Conservation (phyloP, 2,888 invertebrate genomes). For the Plemyria rubiginata region DNA sequence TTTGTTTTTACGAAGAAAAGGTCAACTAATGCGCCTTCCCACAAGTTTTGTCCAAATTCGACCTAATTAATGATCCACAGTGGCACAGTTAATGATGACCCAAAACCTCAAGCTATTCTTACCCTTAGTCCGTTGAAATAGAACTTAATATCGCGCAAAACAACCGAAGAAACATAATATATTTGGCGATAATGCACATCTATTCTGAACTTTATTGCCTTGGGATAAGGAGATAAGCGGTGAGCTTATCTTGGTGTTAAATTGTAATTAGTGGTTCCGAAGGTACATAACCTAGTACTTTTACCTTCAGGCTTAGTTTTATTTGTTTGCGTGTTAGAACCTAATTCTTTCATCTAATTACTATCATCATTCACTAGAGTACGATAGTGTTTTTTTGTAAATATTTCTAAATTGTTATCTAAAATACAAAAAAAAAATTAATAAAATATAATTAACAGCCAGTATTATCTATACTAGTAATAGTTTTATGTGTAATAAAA, state of each 20-base stretch:
- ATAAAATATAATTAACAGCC: too few species aligned
- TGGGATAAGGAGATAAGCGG: constrained; percentile 23
- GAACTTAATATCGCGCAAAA: constrained; percentile 8
- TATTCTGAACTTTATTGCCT: constrained; percentile 28
- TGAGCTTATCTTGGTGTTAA: constrained; percentile 34
- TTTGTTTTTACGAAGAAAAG: constrained; percentile 38
- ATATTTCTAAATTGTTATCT: too few species aligned
- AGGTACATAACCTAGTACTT: background rate
- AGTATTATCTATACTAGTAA: too few species aligned
- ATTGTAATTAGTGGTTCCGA: constrained; percentile 36
- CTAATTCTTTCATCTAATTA: background rate
- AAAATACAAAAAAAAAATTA: too few species aligned
- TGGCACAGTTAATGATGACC: constrained; percentile 18
- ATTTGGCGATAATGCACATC: constrained; percentile 13
- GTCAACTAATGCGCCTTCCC: constrained; percentile 37
- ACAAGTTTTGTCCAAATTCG: constrained; percentile 26
- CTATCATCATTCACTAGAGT: too few species aligned
- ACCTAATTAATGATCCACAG: constrained; percentile 29
- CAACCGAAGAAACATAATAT: constrained; percentile 4
- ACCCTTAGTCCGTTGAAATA: constrained; percentile 8
- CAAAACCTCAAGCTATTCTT: constrained; percentile 8
- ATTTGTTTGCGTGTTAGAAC: background rate
- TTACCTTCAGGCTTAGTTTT: background rate
- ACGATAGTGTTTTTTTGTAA: too few species aligned
- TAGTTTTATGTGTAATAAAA: too few species aligned